Evolutionary conservation across 2,797 vertebrate genomes (phyloP).

Genomic region (Psittacula echo): DNA sequence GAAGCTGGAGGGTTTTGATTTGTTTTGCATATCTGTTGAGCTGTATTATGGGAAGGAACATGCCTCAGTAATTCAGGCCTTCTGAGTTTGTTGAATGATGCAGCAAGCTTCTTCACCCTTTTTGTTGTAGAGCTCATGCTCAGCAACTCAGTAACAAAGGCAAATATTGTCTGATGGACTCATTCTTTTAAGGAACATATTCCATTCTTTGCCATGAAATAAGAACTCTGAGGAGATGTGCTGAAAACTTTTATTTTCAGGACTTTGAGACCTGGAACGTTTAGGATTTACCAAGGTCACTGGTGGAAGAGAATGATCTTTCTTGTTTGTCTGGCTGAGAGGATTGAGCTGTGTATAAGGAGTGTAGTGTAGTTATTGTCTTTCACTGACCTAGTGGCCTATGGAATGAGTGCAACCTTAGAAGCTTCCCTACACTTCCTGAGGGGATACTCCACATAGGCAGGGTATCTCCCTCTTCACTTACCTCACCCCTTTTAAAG

Average conservation of each 20-base stretch:
- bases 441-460: accelerated
- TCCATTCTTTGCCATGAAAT: not conserved
- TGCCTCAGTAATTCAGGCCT: not conserved
- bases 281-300: not conserved
- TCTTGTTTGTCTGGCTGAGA: not conserved
- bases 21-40: not conserved
- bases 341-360: not conserved
- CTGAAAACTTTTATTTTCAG: not conserved
- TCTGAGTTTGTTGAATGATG: not conserved
- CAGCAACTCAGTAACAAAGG: not conserved
- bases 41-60: not conserved
- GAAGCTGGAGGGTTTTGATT: not conserved
- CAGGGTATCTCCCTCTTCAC: not conserved
- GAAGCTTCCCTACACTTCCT: not conserved
- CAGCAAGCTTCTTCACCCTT: not conserved
- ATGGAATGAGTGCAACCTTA: not conserved
- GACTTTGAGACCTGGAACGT: not conserved
- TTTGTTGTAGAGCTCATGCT: not conserved
- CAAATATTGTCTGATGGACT: not conserved
- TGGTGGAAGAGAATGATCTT: not conserved
- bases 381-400: not conserved
- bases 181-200: not conserved
- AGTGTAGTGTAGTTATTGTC: not conserved
- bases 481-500: not conserved
- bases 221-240: not conserved